These are phyloP conservation scores for Urocyon cinereoargenteus DNA, from an alignment of 2,797 vertebrate genomes.

Conservation along the genomic window DNA sequence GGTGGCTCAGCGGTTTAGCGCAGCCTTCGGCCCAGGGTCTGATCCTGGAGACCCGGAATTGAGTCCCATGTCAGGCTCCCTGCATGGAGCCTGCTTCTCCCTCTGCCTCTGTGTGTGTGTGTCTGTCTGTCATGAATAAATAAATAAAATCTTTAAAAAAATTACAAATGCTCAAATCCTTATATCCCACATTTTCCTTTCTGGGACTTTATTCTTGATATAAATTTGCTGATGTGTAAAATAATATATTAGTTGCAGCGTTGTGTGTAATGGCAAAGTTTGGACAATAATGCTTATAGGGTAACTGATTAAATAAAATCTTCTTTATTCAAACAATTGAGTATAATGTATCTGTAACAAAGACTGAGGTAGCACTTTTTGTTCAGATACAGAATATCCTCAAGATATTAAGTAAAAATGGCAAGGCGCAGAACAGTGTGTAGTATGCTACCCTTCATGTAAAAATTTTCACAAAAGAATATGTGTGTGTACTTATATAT, in stretches of 20 bases:
- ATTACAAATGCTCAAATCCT: not conserved
- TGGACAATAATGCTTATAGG: not conserved
- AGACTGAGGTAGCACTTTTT: not conserved
- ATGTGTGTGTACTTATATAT: not conserved
- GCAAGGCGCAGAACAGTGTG: not conserved
- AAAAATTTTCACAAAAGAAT: not conserved
- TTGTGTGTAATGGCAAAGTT: constrained; percentile 23
- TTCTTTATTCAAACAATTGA: not conserved
- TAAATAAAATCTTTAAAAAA: not conserved
- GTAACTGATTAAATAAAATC: not conserved
- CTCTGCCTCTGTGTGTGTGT: too few species aligned
- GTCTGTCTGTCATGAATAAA: too few species aligned
- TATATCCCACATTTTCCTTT: constrained; percentile 3
- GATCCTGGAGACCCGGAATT: too few species aligned
- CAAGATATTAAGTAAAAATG: not conserved
- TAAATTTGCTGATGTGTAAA: not conserved
- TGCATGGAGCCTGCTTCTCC: too few species aligned
- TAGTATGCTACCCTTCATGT: not conserved
- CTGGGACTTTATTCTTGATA: not conserved
- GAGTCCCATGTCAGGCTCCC: too few species aligned
- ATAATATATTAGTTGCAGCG: not conserved
- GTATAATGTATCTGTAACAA: not conserved
- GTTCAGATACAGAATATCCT: not conserved
- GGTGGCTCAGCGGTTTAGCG: too few species aligned
- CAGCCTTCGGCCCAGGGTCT: too few species aligned